phyloP scores from a whole-genome alignment of 2,113 vertebrate genomes.

The Corythoichthys haematopterus region DNA sequence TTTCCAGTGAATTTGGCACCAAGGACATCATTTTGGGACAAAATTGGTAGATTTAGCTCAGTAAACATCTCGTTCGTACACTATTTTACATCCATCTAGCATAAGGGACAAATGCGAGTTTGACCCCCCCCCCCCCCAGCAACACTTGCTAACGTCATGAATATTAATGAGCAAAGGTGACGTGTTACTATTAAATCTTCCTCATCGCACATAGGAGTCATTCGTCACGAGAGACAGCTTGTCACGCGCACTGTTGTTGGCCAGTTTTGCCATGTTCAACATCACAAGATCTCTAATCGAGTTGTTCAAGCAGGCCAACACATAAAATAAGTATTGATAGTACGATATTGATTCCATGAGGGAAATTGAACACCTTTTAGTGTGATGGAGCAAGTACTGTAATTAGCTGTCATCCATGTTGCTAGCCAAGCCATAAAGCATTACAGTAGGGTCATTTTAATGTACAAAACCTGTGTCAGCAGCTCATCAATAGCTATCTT shows the following conservation, averaged over 20 bases:
- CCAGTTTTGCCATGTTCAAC: conserved; percentile 18
- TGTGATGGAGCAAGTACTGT: conserved; percentile 44
- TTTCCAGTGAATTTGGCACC: too few species aligned
- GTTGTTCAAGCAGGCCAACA: conserved; percentile 26
- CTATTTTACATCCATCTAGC: too few species aligned
- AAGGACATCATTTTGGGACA: too few species aligned
- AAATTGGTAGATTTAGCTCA: too few species aligned
- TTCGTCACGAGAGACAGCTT: background rate
- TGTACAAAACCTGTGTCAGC: conserved; percentile 64
- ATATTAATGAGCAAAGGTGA: too few species aligned
- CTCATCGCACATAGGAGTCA: background rate
- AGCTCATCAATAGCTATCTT: conserved; percentile 68
- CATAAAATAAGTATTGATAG: background rate
- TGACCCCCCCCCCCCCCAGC: too few species aligned
- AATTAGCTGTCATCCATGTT: conserved; percentile 31
- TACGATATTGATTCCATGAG: background rate
- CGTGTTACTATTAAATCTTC: background rate
- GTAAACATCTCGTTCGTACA: too few species aligned
- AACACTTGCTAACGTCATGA: too few species aligned
- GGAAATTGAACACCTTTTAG: conserved; percentile 14
- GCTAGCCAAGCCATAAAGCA: conserved; percentile 47
- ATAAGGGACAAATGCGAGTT: too few species aligned
- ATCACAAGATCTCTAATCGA: conserved; percentile 21
- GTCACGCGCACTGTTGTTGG: background rate
- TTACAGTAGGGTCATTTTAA: conserved; percentile 41